Evolutionary conservation across 2,888 invertebrate genomes (phyloP).

Genomic region (Rotaria macrura): DNA sequence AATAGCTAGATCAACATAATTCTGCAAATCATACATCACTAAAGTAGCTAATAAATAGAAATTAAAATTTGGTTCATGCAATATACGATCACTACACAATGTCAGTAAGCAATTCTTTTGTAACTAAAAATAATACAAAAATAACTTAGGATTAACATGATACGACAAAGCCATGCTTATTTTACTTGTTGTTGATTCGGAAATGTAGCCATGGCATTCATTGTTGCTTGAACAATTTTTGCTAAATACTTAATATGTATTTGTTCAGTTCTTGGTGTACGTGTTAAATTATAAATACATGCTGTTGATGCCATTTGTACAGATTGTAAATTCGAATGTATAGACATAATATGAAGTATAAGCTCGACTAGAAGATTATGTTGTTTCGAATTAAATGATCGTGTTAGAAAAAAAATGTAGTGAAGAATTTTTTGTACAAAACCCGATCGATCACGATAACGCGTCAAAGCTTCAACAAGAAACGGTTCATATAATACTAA

Average conservation of each 20-base stretch:
- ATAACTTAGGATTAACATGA: no score
- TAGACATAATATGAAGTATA: constrained; percentile 47
- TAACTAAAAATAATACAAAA: constrained; percentile 49
- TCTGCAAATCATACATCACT: background rate
- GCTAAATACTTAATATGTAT: constrained; percentile 59
- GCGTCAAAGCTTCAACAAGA: constrained; percentile 56
- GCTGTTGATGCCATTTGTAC: constrained; percentile 67
- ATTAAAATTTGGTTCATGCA: constrained; percentile 55
- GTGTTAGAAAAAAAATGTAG: constrained; percentile 54
- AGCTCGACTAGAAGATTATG: constrained; percentile 39
- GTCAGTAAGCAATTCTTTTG: constrained; percentile 65
- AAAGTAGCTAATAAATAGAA: background rate
- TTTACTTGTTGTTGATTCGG: constrained; percentile 58
- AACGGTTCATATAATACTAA: constrained; percentile 51
- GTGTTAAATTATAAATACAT: constrained; percentile 63
- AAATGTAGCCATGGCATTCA: constrained; percentile 61
- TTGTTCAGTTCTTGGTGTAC: constrained; percentile 58
- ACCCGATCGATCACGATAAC: constrained; percentile 55
- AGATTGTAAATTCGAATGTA: constrained; percentile 52
- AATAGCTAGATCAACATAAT: background rate
- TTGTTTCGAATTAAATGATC: constrained; percentile 35
- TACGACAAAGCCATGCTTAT: background rate
- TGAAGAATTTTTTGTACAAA: constrained; percentile 62
- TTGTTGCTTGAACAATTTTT: constrained; percentile 58
- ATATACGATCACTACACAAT: constrained; percentile 64